phyloP scores from a whole-genome alignment of 2,888 invertebrate species.

The Stenoptilia bipunctidactyla region DNA sequence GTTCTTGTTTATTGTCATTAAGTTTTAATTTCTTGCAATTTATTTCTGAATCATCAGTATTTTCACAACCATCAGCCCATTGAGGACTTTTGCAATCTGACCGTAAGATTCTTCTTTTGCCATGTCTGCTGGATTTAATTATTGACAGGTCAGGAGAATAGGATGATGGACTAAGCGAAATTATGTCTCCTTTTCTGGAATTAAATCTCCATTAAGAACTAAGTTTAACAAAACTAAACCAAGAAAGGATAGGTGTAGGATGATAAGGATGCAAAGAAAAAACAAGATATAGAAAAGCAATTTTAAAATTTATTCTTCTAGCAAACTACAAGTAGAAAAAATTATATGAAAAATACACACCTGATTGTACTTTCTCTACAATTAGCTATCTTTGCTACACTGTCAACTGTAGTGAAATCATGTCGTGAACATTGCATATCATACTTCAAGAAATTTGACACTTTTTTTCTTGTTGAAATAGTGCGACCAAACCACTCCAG shows the following conservation, averaged over 20 bases:
- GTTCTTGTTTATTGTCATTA: constrained; percentile 14
- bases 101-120: constrained; percentile 33
- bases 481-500: constrained; percentile 77
- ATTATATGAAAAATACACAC: constrained; percentile 24
- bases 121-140: constrained; percentile 24
- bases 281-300: constrained; percentile 12
- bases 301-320: constrained; percentile 2
- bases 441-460: constrained; percentile 66
- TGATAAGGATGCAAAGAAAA: constrained; percentile 7
- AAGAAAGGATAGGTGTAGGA: not conserved
- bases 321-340: not conserved
- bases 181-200: constrained; percentile 41
- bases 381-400: constrained; percentile 41
- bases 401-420: constrained; percentile 54
- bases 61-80: constrained; percentile 52
- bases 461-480: constrained; percentile 70
- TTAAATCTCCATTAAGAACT: constrained; percentile 11
- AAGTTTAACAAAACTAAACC: constrained; percentile 6
- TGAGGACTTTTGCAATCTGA: constrained; percentile 46
- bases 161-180: constrained; percentile 30
- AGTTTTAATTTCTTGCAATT: constrained; percentile 29
- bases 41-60: constrained; percentile 25
- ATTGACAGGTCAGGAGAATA: constrained; percentile 38
- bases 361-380: constrained; percentile 33
- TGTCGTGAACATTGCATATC: constrained; percentile 65